Evolutionary conservation across 2,888 invertebrate genomes (phyloP).

Genomic region (Melipona beecheii): DNA sequence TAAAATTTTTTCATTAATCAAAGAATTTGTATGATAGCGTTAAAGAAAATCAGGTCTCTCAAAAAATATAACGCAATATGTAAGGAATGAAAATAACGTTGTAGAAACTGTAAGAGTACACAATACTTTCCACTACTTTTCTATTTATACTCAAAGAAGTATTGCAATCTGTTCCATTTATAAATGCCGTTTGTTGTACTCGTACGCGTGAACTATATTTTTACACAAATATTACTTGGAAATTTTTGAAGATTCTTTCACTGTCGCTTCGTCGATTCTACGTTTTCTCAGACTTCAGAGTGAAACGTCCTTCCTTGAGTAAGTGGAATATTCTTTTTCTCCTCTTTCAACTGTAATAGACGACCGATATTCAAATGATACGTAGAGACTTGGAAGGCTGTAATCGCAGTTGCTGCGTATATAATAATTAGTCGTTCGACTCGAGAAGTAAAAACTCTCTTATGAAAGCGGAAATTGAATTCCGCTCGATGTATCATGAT

Average conservation of each 20-base stretch:
- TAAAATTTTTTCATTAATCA: not conserved
- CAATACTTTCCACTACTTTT: not conserved
- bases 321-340: too few species aligned
- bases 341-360: too few species aligned
- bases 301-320: too few species aligned
- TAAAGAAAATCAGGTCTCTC: not conserved
- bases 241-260: not conserved
- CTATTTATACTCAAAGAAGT: not conserved
- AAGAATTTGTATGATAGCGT: not conserved
- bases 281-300: not conserved
- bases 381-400: too few species aligned
- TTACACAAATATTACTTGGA: constrained; percentile 1
- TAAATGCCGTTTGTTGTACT: too few species aligned
- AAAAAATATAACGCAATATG: too few species aligned
- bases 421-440: too few species aligned
- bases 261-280: not conserved
- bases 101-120: not conserved
- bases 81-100: not conserved
- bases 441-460: too few species aligned
- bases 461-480: too few species aligned
- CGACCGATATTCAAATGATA: too few species aligned
- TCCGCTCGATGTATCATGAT: too few species aligned
- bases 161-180: not conserved
- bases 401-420: too few species aligned
- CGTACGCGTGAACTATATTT: not conserved